Percentiles rank a stretch among this genome's conserved stretches.
Conservation (phyloP, 2,888 invertebrate genomes). For the Mycogona germanica region DNA sequence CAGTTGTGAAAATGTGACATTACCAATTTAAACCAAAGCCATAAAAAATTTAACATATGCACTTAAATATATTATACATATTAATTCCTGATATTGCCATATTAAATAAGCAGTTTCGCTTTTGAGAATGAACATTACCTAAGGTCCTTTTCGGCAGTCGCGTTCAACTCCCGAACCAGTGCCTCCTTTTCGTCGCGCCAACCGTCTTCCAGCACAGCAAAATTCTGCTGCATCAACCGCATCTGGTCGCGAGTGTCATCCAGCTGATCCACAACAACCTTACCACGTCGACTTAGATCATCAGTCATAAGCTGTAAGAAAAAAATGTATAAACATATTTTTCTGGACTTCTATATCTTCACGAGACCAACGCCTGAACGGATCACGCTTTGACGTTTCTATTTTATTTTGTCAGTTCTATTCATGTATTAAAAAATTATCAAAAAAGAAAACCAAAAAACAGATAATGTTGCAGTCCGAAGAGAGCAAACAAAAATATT, state of each 20-base stretch:
- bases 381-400: too few relatives aligned
- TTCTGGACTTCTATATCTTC: too few relatives aligned
- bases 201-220: conserved; percentile 35
- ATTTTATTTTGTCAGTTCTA: too few relatives aligned
- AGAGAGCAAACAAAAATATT: not conserved
- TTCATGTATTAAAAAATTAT: too few relatives aligned
- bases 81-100: not conserved
- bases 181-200: conserved; percentile 49
- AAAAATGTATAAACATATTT: too few relatives aligned
- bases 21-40: not conserved
- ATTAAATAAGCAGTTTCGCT: too few relatives aligned
- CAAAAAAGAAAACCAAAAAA: too few relatives aligned
- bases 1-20: not conserved
- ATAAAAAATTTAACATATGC: not conserved
- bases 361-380: too few relatives aligned
- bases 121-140: too few relatives aligned
- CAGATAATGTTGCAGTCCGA: not conserved
- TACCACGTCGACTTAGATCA: conserved; percentile 43
- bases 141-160: conserved; percentile 39
- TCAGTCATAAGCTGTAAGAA: conserved; percentile 57
- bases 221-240: conserved; percentile 65
- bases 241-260: conserved; percentile 71
- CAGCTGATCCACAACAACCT: conserved; percentile 54
- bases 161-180: conserved; percentile 42
- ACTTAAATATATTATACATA: not conserved